Percentiles rank a stretch among this genome's conserved stretches.
phyloP scores from a whole-genome alignment of 2,888 invertebrate genomes.

The Cheiracanthium punctorium region DNA sequence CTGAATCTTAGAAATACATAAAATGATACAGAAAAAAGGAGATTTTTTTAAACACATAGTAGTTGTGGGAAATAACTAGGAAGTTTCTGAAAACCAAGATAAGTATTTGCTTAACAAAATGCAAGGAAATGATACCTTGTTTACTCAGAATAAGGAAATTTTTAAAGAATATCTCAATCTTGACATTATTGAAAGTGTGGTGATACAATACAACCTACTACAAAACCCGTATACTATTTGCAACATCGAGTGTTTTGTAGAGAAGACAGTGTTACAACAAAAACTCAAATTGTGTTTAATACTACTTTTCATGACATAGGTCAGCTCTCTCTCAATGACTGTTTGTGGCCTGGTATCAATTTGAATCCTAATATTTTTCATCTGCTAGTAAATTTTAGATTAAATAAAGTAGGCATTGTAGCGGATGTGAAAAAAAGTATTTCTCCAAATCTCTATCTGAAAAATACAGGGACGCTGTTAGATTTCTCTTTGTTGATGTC shows the following conservation, averaged over 20 bases:
- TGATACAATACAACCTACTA: not conserved
- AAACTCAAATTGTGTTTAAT: not conserved
- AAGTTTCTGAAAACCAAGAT: not conserved
- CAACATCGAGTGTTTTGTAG: not conserved
- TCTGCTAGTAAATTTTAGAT: not conserved
- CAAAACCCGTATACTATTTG: not conserved
- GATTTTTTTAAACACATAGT: too few relatives aligned
- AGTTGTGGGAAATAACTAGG: not conserved
- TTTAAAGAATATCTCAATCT: not conserved
- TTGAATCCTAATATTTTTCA: not conserved
- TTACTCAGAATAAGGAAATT: not conserved
- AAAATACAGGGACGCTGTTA: not conserved
- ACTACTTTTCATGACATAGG: not conserved
- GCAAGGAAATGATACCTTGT: not conserved
- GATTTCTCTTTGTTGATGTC: not conserved
- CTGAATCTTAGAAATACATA: too few relatives aligned
- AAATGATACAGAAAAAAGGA: too few relatives aligned
- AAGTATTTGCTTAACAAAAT: not conserved
- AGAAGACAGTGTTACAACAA: not conserved
- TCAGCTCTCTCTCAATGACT: not conserved
- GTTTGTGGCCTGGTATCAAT: not conserved
- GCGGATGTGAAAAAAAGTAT: not conserved
- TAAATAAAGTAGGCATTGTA: not conserved
- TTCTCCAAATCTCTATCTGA: not conserved
- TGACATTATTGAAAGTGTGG: not conserved